Evolutionary conservation across 2,113 vertebrate species (phyloP).

Genomic region (Pelobates fuscus): DNA sequence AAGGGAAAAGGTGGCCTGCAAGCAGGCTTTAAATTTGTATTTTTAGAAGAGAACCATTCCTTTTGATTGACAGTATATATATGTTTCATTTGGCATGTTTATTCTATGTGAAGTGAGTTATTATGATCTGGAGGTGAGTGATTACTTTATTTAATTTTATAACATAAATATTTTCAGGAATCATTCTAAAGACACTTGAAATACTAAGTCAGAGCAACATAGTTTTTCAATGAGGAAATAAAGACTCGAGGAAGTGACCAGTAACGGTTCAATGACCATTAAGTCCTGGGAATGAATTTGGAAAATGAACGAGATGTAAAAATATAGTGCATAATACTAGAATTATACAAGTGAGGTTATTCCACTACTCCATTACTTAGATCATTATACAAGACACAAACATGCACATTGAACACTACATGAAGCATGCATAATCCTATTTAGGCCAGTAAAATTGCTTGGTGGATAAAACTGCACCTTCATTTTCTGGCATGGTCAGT

Average conservation of each 20-base stretch:
- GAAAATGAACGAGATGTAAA: neutral
- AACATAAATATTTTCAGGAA: slow-evolving; percentile 16
- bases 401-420: no score
- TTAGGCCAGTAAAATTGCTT: no score
- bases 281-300: neutral
- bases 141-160: slow-evolving; percentile 6
- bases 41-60: neutral
- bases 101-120: neutral
- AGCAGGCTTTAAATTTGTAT: no score
- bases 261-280: slow-evolving; percentile 2
- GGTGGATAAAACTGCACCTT: no score
- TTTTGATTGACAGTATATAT: neutral
- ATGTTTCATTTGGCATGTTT: neutral
- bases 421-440: no score
- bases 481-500: no score
- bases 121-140: neutral
- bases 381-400: no score
- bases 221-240: neutral
- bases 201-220: neutral
- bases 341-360: no score
- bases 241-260: neutral
- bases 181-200: neutral
- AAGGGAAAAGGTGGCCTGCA: no score
- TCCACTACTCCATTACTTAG: no score
- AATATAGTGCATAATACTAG: no score